Conservation (phyloP, 2,888 invertebrate species). For the Drosophila koepferae region DNA sequence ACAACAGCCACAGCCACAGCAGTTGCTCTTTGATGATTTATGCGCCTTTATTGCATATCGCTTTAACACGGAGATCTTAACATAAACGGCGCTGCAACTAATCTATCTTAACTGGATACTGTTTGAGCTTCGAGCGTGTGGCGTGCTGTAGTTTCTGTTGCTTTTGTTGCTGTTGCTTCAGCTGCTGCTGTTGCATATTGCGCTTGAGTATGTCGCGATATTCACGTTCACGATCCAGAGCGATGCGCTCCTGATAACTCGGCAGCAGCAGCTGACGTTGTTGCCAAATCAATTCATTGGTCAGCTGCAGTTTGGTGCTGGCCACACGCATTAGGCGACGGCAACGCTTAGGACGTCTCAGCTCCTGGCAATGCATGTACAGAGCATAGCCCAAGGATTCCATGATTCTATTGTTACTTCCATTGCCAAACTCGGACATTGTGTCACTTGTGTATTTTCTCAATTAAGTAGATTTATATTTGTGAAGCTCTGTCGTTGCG, state of each 20-base stretch:
- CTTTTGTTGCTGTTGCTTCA: conserved; percentile 36
- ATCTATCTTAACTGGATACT: conserved; percentile 15
- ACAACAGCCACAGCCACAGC: not conserved
- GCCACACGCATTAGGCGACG: conserved; percentile 57
- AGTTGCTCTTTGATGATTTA: conserved; percentile 53
- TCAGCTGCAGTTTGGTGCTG: conserved; percentile 69
- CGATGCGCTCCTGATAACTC: conserved; percentile 44
- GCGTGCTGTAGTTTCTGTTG: conserved; percentile 27
- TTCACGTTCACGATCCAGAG: conserved; percentile 57
- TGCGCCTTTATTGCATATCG: conserved; percentile 49
- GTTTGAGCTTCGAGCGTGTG: conserved; percentile 3
- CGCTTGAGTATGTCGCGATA: conserved; percentile 55
- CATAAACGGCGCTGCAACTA: conserved; percentile 15
- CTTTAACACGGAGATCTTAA: conserved; percentile 16
- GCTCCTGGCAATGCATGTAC: conserved; percentile 64
- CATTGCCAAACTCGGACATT: conserved; percentile 23
- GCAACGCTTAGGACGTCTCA: conserved; percentile 53
- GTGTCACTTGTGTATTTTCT: not conserved
- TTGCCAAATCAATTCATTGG: conserved; percentile 66
- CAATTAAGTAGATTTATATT: not conserved
- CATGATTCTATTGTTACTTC: not conserved
- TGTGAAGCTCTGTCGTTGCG: conserved; percentile 27
- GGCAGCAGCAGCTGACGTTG: conserved; percentile 37
- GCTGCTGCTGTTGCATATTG: conserved; percentile 56
- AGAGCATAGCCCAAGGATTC: conserved; percentile 62